Base-by-base conservation (phyloP, 2,888 invertebrate genomes). In the Tolmerus cingulatus region DNA sequence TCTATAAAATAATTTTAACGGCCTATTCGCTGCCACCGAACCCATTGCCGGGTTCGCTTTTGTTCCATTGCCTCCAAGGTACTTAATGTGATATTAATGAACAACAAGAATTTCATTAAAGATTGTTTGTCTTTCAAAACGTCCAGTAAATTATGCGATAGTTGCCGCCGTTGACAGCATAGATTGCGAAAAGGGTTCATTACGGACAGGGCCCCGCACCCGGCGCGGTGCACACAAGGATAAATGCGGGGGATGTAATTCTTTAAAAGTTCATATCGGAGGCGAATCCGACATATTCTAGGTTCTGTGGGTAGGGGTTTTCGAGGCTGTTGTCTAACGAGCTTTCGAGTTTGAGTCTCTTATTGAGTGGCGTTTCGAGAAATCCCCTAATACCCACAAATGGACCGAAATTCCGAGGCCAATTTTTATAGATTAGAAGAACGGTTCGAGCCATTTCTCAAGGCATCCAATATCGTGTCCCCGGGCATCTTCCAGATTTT, bases 21-120 rank as follows among this genome's bases (percentile, higher is more conserved):
- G 86, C 86, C 76, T 86, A 86, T 86, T 86, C 76, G 86, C 51
- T 55, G 34, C 86, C 76, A 86, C 76, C 86, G 74, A 34, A 46
- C 43, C 19, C 34, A 46, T 86, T 37, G 66, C 57, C 12, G 34
- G 55, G 2, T 66, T 27, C 37, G 46, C 76, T 51, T 76, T 51
- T 51, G 55, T 86, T 30, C 51, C 30, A 51, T 76, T 76, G 51
- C 74, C 76, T 76, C 76, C 4, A 51, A 86, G 76, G 88, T 89
- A 90, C 90, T 91, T 94, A 94, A 94, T 94, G 94, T 93, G 94
- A 94, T 94, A 94, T 94, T 94, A 94, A 94, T 94, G 94, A 94
- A 94, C 94, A 94, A 93, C 94, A 94, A 94, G 94, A 94, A 94
- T 94, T 94, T 94, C 94, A 94, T 94, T 94, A 93, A 94, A 94